Conservation (phyloP, 2,113 vertebrate species). For the Cichladusa arquata region DNA sequence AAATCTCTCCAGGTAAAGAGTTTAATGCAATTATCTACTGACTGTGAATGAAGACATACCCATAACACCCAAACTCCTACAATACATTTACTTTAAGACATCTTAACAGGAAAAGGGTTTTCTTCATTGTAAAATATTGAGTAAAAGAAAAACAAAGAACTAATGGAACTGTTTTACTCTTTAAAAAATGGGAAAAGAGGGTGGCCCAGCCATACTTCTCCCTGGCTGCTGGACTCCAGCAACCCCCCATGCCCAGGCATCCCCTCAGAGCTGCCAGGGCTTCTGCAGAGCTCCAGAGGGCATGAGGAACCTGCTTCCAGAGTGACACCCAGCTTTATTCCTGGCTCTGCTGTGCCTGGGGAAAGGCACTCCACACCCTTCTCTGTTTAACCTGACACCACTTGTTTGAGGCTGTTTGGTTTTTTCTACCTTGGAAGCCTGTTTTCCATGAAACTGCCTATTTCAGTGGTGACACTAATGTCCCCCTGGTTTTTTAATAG, state of each 20-base stretch:
- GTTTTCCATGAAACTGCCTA: not conserved
- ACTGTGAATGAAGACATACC: not conserved
- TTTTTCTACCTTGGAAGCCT: not conserved
- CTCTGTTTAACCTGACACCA: not conserved
- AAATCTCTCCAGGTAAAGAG: not conserved
- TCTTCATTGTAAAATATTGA: not conserved
- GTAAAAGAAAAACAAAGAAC: not conserved
- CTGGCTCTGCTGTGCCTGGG: not conserved
- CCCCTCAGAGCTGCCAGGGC: no score
- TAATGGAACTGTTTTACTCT: not conserved
- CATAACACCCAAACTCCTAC: not conserved
- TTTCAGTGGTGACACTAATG: not conserved
- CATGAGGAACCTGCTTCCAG: not conserved
- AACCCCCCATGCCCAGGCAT: not conserved
- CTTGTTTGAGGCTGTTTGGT: not conserved
- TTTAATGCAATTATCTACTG: not conserved
- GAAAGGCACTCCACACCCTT: not conserved
- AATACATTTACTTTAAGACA: not conserved
- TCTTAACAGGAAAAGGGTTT: not conserved
- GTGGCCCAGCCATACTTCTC: not conserved
- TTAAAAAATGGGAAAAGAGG: not conserved
- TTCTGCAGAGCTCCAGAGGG: no score
- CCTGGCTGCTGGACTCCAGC: not conserved
- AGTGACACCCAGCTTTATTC: rapidly evolving
- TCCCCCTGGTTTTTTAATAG: not conserved